These are phyloP conservation scores for Solenopsis fugax DNA, from an alignment of 1,140 invertebrate genomes.

Conservation along the genomic window DNA sequence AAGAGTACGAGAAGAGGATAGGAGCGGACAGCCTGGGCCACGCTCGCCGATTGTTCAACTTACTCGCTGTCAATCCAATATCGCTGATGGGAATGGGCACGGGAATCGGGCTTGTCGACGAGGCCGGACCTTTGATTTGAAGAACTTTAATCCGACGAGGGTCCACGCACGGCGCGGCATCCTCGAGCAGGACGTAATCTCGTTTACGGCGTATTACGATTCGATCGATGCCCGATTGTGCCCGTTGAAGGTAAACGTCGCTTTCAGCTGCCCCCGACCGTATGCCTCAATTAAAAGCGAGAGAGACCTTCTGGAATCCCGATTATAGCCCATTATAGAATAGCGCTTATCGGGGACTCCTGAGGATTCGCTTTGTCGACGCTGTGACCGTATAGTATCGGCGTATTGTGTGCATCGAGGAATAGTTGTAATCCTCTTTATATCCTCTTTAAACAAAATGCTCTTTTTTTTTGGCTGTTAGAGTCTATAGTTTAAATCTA, in stretches of 20 bases:
- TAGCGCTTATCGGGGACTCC: slow-evolving; percentile 26
- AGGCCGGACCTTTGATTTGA: slow-evolving; percentile 38
- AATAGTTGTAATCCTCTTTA: slow-evolving; percentile 16
- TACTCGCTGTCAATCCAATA: slow-evolving; percentile 61
- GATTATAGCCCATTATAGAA: slow-evolving; percentile 42
- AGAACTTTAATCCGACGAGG: slow-evolving; percentile 55
- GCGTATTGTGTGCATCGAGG: slow-evolving; percentile 3
- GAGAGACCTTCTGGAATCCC: slow-evolving; percentile 49
- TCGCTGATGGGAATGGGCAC: slow-evolving; percentile 4
- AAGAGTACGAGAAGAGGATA: background rate
- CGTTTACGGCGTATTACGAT: slow-evolving; percentile 55
- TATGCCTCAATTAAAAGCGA: slow-evolving; percentile 58
- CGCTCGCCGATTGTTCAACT: slow-evolving; percentile 41
- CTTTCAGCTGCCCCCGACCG: background rate
- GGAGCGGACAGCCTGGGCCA: background rate
- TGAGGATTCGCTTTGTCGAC: slow-evolving; percentile 31
- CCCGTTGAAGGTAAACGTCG: slow-evolving; percentile 42
- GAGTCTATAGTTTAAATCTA: background rate
- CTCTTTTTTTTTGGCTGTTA: background rate
- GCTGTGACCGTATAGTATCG: background rate
- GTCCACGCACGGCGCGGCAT: slow-evolving; percentile 56
- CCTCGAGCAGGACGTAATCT: slow-evolving; percentile 47
- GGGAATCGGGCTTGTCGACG: slow-evolving; percentile 2
- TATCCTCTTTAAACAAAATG: background rate
- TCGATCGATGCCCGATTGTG: slow-evolving; percentile 50